phyloP scores from a whole-genome alignment of 2,797 vertebrate species.

The Crenuchus spilurus region DNA sequence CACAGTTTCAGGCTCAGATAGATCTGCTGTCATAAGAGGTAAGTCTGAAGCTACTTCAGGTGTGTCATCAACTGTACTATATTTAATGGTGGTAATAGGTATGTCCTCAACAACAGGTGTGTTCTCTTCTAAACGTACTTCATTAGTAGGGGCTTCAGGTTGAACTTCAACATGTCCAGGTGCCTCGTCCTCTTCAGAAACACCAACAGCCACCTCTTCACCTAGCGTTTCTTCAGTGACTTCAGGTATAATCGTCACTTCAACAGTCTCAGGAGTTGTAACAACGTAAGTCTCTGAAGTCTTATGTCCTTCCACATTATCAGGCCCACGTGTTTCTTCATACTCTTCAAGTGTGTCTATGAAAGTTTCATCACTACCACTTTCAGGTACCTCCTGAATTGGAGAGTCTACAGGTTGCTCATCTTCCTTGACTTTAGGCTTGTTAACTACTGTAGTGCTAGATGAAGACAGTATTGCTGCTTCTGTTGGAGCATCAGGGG shows the following conservation, averaged over 20 bases:
- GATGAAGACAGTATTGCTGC: not conserved
- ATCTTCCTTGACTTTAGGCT: not conserved
- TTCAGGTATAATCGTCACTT: not conserved
- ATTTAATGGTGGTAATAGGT: not conserved
- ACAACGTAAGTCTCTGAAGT: no score
- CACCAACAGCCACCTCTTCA: not conserved
- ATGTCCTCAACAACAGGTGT: slow-evolving; percentile 11
- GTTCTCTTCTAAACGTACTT: slow-evolving; percentile 1
- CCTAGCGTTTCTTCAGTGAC: not conserved
- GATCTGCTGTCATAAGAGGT: not conserved
- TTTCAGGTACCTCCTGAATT: slow-evolving; percentile 1
- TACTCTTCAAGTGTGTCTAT: not conserved
- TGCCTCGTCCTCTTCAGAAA: slow-evolving; percentile 1
- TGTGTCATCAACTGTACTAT: not conserved
- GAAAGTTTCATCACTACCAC: not conserved
- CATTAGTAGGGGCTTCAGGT: not conserved
- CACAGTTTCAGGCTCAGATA: not conserved
- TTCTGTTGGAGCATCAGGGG: not conserved
- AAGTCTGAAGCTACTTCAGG: not conserved
- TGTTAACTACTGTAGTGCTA: slow-evolving; percentile 15
- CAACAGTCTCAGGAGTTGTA: no score
- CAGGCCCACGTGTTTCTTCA: not conserved
- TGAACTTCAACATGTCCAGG: not conserved
- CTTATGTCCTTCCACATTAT: slow-evolving; percentile 16
- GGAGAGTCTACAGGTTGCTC: slow-evolving; percentile 10